Conservation (phyloP, 2,113 vertebrate genomes). For the Pristiophorus japonicus region DNA sequence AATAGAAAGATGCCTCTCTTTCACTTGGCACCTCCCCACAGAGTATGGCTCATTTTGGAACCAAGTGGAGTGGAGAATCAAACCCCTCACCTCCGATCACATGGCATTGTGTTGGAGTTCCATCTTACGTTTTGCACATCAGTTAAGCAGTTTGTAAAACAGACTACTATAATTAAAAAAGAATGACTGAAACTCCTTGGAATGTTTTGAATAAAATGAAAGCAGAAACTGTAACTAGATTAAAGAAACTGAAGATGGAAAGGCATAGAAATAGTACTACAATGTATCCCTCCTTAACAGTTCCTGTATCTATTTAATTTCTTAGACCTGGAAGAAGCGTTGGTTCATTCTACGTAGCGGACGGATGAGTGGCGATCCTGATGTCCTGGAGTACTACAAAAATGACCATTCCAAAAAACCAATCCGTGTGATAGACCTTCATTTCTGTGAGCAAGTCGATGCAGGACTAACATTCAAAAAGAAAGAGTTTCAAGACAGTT, state of each 20-base stretch:
- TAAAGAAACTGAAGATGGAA: not conserved
- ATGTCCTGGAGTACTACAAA: conserved; percentile 98
- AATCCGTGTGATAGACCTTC: conserved; percentile 88
- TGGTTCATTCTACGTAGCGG: conserved; percentile 96
- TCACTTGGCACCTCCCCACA: not conserved
- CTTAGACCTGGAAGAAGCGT: conserved; percentile 95
- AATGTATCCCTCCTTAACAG: not conserved
- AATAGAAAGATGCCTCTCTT: not conserved
- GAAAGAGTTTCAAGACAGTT: conserved; percentile 96
- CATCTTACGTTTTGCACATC: not conserved
- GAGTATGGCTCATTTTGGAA: no score
- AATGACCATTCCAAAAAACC: conserved; percentile 95
- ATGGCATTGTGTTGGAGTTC: not conserved
- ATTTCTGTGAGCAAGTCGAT: conserved; percentile 94
- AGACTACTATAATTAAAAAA: not conserved
- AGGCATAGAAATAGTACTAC: not conserved
- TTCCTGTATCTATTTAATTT: conserved; percentile 37
- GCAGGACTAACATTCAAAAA: conserved; percentile 92
- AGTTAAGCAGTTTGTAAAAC: conserved; percentile 8
- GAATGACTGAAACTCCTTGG: not conserved
- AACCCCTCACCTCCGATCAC: not conserved
- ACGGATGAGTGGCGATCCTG: conserved; percentile 93
- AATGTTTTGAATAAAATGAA: not conserved
- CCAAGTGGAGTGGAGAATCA: not conserved
- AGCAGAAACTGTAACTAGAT: not conserved